These are phyloP conservation scores for Meda fulgida DNA, from an alignment of 2,797 vertebrate genomes.

Conservation along the genomic window DNA sequence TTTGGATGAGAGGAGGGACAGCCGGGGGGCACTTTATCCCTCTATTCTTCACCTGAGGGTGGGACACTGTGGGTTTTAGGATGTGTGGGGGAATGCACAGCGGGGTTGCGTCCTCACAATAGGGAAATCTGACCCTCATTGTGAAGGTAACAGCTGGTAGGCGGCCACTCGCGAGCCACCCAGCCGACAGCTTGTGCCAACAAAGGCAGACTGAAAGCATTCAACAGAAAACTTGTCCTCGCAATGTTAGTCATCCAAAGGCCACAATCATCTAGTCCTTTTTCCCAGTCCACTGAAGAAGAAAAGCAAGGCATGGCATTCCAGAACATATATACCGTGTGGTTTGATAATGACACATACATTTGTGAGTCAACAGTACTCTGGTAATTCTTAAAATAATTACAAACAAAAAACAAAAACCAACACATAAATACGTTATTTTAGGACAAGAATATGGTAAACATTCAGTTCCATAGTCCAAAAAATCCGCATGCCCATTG, in stretches of 20 bases:
- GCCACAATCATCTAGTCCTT: constrained; percentile 12
- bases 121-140: constrained; percentile 58
- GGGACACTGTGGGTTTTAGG: constrained; percentile 39
- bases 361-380: not conserved
- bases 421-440: not conserved
- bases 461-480: not conserved
- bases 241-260: constrained; percentile 19
- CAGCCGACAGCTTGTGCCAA: constrained; percentile 62
- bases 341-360: not conserved
- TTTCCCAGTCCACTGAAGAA: not conserved
- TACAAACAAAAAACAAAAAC: not conserved
- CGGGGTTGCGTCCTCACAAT: constrained; percentile 62
- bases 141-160: constrained; percentile 67
- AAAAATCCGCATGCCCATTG: not conserved
- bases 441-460: constrained; percentile 5
- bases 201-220: constrained; percentile 57
- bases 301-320: constrained; percentile 24
- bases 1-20: not conserved
- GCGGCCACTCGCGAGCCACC: constrained; percentile 58
- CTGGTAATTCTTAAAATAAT: not conserved
- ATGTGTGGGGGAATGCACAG: constrained; percentile 58
- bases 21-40: constrained; percentile 23
- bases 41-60: constrained; percentile 57
- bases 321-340: constrained; percentile 2
- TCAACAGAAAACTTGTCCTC: constrained; percentile 43